A percentile compares a stretch with the other conserved stretches of the same genome.
These are phyloP conservation scores for Trissolcus brochymenae DNA, from an alignment of 2,888 invertebrate species.

Conservation along the genomic window DNA sequence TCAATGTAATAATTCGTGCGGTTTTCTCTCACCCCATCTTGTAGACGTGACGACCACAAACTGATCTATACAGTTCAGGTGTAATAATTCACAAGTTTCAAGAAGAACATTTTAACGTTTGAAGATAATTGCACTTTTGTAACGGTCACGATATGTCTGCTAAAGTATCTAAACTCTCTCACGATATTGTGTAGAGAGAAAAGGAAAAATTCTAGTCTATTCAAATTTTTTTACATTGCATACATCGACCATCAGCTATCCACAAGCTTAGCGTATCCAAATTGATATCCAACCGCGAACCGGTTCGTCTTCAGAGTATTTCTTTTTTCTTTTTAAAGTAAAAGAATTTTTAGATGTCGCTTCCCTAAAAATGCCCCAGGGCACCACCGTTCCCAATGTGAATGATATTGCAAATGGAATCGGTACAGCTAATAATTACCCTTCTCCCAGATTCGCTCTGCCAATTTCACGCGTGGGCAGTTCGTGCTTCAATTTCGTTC, in stretches of 20 bases:
- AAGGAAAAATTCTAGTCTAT: too few relatives aligned
- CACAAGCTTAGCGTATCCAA: background rate
- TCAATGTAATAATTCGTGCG: constrained; percentile 48
- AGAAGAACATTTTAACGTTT: background rate
- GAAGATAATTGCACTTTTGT: background rate
- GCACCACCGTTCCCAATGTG: constrained; percentile 43
- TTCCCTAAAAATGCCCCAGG: constrained; percentile 53
- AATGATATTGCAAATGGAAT: constrained; percentile 63
- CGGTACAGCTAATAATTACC: constrained; percentile 73
- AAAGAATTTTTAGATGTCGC: constrained; percentile 54
- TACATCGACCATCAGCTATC: background rate
- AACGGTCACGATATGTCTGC: too few relatives aligned
- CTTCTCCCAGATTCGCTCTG: constrained; percentile 62
- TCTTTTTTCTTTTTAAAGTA: constrained; percentile 26
- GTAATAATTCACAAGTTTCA: constrained; percentile 30
- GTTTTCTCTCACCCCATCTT: constrained; percentile 15
- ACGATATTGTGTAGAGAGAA: too few relatives aligned
- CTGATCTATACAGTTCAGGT: constrained; percentile 38
- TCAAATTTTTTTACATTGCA: background rate
- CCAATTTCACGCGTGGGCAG: constrained; percentile 72
- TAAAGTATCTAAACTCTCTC: too few relatives aligned
- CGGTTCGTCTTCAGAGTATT: constrained; percentile 22
- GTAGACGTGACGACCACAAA: constrained; percentile 42
- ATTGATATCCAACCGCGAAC: constrained; percentile 31
- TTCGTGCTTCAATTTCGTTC: constrained; percentile 65